Conservation (phyloP, 2,113 vertebrate species). For the Petrocephalus microphthalmus region DNA sequence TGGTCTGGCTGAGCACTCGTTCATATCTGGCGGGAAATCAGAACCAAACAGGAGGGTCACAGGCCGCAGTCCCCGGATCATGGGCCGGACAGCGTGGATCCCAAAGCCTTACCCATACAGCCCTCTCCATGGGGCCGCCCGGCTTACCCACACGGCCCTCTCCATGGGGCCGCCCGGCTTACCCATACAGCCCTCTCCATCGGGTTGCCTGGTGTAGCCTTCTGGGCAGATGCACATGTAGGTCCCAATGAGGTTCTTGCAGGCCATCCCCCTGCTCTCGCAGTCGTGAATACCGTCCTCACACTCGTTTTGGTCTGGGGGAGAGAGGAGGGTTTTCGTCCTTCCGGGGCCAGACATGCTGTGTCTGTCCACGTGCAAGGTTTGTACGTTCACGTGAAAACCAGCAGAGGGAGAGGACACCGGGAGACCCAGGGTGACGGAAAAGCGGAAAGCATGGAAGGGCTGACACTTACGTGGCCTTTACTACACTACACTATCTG, state of each 20-base stretch:
- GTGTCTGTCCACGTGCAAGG: too few species aligned
- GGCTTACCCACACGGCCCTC: constrained; percentile 79
- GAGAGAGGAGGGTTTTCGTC: constrained; percentile 17
- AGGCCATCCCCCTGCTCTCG: constrained; percentile 82
- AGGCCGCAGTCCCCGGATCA: not conserved
- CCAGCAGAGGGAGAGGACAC: not conserved
- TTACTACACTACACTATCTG: not conserved
- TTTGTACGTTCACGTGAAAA: not conserved
- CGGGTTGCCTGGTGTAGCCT: constrained; percentile 76
- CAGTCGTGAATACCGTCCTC: constrained; percentile 85
- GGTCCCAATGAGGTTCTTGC: constrained; percentile 95
- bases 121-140: too few species aligned
- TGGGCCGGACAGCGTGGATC: not conserved
- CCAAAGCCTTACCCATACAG: too few species aligned
- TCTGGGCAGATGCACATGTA: constrained; percentile 92
- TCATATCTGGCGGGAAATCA: constrained; percentile 68
- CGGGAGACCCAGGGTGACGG: not conserved
- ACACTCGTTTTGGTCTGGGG: constrained; percentile 91
- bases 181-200: constrained; percentile 85
- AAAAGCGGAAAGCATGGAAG: not conserved
- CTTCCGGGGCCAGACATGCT: not conserved
- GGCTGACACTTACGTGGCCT: not conserved
- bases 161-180: constrained; percentile 51
- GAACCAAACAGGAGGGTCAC: not conserved
- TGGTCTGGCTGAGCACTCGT: constrained; percentile 81